Conservation (phyloP, 2,113 vertebrate species). For the Calonectris borealis region DNA sequence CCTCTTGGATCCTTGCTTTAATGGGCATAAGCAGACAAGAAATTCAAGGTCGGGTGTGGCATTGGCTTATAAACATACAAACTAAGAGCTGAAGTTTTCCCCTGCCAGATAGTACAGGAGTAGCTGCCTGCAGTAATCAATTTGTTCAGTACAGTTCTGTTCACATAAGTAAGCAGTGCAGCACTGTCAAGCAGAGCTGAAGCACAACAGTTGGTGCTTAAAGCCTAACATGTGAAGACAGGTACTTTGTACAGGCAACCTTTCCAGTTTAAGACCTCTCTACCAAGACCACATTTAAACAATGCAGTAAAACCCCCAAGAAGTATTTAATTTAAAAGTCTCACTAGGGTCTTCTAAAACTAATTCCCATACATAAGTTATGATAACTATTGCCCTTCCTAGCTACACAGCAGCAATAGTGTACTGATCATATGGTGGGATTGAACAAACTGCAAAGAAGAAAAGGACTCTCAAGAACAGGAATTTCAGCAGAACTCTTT, state of each 20-base stretch:
- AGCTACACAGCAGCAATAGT: not conserved
- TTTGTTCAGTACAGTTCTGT: not conserved
- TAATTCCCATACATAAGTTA: accelerated
- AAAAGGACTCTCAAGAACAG: not conserved
- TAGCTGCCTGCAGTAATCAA: not conserved
- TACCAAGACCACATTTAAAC: not conserved
- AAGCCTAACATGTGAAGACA: not conserved
- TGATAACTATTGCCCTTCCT: not conserved
- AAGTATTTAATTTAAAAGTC: not conserved
- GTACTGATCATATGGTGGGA: not conserved
- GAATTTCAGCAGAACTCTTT: not conserved
- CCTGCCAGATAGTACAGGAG: not conserved
- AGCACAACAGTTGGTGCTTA: accelerated
- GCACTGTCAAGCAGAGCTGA: accelerated
- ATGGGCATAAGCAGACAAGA: not conserved
- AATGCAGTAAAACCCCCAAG: not conserved
- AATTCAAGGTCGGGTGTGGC: not conserved
- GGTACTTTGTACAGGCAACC: not conserved
- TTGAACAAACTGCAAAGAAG: not conserved
- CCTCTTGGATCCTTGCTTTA: not conserved
- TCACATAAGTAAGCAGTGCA: not conserved
- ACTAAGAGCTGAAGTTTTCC: not conserved
- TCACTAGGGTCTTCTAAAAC: not conserved
- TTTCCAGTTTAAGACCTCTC: not conserved
- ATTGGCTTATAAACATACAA: not conserved